Evolutionary conservation across 2,113 vertebrate genomes (phyloP), one percentile per base, ranked within the genome.

Genomic region (Corapipo altera): DNA sequence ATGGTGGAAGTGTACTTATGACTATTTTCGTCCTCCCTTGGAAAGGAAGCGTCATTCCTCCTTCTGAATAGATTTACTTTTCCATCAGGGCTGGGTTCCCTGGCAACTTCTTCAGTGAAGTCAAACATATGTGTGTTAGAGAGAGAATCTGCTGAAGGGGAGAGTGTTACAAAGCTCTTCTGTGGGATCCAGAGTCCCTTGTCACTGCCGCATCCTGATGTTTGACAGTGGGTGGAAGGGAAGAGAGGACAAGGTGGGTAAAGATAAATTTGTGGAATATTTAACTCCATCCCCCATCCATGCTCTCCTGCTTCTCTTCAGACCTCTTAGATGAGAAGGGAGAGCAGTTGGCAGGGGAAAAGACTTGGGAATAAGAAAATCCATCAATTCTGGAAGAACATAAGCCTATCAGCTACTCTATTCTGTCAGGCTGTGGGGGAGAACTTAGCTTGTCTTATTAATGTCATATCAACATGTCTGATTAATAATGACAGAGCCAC

Each of bases 401-500:
- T 18, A 33, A 80, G 15, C 62, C 81, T 72, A 6, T 72, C 77
- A 87, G 46, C 51, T 96, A 11, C 67, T 96, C 61, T 91, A 77
- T 95, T 91, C 94, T 93, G 52, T 71, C 72, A 67, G 67, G 82
- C 88, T 73, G 54, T 43, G 67, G 28, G 23, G 12, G 39, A 88
- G 78, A 79, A 41, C 39, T 55, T 79, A 43, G 46, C 71, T 90
- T 85, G 85, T 94, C 90, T 85, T 94, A 88, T 62, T 83, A 85
- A 85, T 85, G 75, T 96, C 85, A 70, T 85, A 94, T 83, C 90
- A 94, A 77, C 48, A 20, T 83, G 72, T 86, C 79, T 76, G 94
- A 83, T 96, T 96, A 93, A 91, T 83, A 91, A 52, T 80, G 88
- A 94, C 85, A 85, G 75, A 93, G 80, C 71, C 48, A 44, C 72